Evolutionary conservation across 2,797 vertebrate species (phyloP).

Genomic region (Meda fulgida): DNA sequence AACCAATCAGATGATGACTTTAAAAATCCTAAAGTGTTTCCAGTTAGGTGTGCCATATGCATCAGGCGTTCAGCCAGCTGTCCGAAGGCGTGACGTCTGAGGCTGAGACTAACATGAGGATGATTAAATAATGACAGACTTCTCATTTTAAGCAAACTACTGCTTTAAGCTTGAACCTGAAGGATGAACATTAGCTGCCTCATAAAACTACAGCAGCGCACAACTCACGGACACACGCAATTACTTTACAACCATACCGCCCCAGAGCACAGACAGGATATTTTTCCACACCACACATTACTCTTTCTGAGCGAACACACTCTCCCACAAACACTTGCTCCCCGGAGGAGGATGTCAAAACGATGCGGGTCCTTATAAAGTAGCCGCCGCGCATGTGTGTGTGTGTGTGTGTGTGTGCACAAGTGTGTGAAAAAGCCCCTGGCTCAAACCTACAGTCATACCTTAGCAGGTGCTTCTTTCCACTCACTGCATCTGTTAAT

Average conservation of each 20-base stretch:
- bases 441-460: slow-evolving; percentile 63
- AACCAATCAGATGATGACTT: too few species aligned
- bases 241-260: slow-evolving; percentile 38
- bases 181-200: slow-evolving; percentile 26
- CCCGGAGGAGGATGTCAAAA: slow-evolving; percentile 52
- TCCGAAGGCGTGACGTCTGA: too few species aligned
- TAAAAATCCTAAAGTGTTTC: too few species aligned
- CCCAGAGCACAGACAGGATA: slow-evolving; percentile 19
- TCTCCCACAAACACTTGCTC: slow-evolving; percentile 54
- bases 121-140: neutral
- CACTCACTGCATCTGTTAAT: slow-evolving; percentile 79
- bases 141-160: neutral
- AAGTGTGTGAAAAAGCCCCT: slow-evolving; percentile 42
- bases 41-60: too few species aligned
- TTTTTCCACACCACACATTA: slow-evolving; percentile 34
- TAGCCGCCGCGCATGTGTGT: slow-evolving; percentile 34
- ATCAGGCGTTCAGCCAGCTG: too few species aligned
- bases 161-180: neutral
- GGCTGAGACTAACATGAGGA: neutral
- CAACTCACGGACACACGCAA: slow-evolving; percentile 33
- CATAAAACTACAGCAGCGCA: slow-evolving; percentile 24
- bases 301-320: slow-evolving; percentile 47
- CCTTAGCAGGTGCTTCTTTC: slow-evolving; percentile 79
- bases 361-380: slow-evolving; percentile 64
- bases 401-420: slow-evolving; percentile 25